Conservation (phyloP, 2,797 vertebrate genomes). For the Nannoperca obscura region DNA sequence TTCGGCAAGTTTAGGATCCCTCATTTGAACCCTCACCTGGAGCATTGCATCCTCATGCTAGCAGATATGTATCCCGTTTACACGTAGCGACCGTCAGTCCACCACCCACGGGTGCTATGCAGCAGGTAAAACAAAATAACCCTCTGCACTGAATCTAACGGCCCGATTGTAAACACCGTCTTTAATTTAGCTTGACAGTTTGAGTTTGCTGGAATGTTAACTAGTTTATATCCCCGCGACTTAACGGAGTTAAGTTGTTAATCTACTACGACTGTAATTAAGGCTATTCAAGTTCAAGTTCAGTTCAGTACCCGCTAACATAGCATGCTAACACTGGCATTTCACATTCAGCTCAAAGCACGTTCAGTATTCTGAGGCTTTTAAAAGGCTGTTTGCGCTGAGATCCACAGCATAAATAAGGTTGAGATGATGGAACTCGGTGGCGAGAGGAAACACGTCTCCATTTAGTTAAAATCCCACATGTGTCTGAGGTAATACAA, state of each 20-base stretch:
- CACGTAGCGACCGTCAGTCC: neutral
- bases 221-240: neutral
- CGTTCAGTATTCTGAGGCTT: neutral
- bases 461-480: neutral
- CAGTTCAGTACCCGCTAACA: neutral
- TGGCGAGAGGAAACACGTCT: neutral
- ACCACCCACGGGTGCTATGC: neutral
- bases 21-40: neutral
- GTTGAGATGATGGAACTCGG: neutral
- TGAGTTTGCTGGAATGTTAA: neutral
- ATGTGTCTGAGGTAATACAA: neutral
- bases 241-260: neutral
- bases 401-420: neutral
- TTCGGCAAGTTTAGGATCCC: neutral
- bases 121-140: neutral
- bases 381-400: neutral
- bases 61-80: neutral
- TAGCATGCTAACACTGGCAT: too few species aligned
- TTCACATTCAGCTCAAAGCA: neutral
- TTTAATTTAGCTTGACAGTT: neutral
- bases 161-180: too few species aligned
- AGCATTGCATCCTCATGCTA: neutral
- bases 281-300: neutral
- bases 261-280: neutral
- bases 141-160: too few species aligned